Conservation (phyloP, 1,140 invertebrate genomes). For the Pseudomyrmex cubaensis region DNA sequence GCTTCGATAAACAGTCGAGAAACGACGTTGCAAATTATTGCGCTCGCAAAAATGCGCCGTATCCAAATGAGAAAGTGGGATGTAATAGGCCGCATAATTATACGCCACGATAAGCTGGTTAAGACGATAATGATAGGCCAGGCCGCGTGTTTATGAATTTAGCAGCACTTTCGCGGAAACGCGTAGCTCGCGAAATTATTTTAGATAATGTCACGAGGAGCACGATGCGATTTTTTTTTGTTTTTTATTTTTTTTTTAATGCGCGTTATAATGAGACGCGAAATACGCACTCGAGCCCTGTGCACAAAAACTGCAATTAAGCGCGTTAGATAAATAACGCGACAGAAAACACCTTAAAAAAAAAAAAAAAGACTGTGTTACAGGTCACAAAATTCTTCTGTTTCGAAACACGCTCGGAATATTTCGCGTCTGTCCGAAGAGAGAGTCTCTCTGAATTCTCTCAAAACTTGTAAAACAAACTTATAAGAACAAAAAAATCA, state of each 20-base stretch:
- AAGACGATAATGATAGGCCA: constrained; percentile 39
- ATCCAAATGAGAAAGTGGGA: constrained; percentile 7
- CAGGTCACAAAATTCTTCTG: neutral
- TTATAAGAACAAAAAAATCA: neutral
- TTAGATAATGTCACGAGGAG: constrained; percentile 16
- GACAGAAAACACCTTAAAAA: no score
- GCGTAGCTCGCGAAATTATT: constrained; percentile 30
- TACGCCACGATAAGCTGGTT: constrained; percentile 23
- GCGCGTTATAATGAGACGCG: neutral
- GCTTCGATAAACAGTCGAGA: constrained; percentile 22
- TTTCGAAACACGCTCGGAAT: neutral
- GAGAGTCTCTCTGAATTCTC: no score
- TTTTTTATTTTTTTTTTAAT: constrained; percentile 1
- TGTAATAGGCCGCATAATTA: constrained; percentile 46
- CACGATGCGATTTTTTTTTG: no score
- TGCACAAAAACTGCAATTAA: neutral
- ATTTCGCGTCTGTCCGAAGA: neutral
- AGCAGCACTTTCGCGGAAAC: constrained; percentile 10
- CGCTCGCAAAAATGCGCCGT: constrained; percentile 21
- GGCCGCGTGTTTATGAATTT: constrained; percentile 22
- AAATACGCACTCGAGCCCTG: neutral
- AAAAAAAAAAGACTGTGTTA: neutral
- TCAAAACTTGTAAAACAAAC: no score
- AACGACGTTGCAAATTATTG: constrained; percentile 37
- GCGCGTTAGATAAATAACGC: neutral